These are phyloP conservation scores for Ormyrus thymus DNA, from an alignment of 2,888 invertebrate species.

Conservation along the genomic window DNA sequence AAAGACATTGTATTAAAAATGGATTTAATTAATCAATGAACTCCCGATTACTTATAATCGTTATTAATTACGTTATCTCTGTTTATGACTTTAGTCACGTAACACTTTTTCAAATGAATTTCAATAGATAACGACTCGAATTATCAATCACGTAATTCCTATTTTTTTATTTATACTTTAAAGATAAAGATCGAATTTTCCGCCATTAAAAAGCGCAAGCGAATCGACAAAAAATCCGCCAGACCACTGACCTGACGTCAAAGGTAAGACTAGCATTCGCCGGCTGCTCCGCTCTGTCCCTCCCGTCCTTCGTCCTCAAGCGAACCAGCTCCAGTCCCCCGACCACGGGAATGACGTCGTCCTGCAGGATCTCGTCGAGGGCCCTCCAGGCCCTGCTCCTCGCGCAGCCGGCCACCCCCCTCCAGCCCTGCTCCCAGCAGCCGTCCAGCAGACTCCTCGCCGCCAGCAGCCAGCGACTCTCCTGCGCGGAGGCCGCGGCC, in stretches of 20 bases:
- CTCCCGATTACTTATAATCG: too few species aligned
- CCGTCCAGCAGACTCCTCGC: not conserved
- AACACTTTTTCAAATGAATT: too few species aligned
- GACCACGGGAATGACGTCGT: slow-evolving; percentile 41
- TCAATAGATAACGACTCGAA: too few species aligned
- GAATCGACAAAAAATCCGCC: too few species aligned
- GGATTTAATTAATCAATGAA: too few species aligned
- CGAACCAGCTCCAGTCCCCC: slow-evolving; percentile 40
- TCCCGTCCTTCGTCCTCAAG: not conserved
- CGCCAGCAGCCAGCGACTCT: slow-evolving; percentile 16
- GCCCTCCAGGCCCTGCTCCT: slow-evolving; percentile 11
- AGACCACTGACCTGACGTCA: slow-evolving; percentile 26
- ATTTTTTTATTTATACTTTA: too few species aligned
- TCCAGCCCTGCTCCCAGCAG: slow-evolving; percentile 18
- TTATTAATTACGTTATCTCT: too few species aligned
- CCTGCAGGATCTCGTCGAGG: slow-evolving; percentile 37
- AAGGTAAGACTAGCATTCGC: slow-evolving; percentile 9
- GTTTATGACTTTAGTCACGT: too few species aligned
- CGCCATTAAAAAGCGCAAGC: too few species aligned
- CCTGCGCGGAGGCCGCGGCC: not conserved
- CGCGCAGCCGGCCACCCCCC: slow-evolving; percentile 30
- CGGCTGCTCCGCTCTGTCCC: not conserved
- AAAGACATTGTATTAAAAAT: too few species aligned
- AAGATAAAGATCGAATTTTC: too few species aligned
- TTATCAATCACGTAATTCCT: too few species aligned